Conservation (phyloP, 2,797 vertebrate species). For the Forpus xanthops region DNA sequence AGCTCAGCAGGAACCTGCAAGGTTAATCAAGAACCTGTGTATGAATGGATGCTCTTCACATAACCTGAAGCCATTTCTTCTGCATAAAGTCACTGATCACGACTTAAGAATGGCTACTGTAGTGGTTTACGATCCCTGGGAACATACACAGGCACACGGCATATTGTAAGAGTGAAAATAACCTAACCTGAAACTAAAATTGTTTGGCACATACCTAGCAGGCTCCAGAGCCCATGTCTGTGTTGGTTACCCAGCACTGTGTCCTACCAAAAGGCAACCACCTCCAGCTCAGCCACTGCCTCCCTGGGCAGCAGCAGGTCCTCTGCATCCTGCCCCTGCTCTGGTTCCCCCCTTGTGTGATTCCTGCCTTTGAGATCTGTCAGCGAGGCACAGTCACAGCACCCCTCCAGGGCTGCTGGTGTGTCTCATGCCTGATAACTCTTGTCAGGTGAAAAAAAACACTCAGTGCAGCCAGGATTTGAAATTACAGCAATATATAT, state of each 20-base stretch:
- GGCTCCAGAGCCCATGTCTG: background rate
- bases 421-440: background rate
- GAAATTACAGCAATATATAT: background rate
- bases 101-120: conserved; percentile 3
- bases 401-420: background rate
- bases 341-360: background rate
- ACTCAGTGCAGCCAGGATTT: background rate
- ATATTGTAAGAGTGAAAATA: background rate
- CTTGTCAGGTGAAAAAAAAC: background rate
- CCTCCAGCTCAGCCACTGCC: background rate
- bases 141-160: background rate
- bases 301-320: background rate
- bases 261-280: background rate
- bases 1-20: conserved; percentile 52
- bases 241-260: accelerated
- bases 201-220: background rate
- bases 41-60: conserved; percentile 50
- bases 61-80: conserved; percentile 65
- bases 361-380: background rate
- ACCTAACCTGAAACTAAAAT: background rate
- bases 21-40: conserved; percentile 66
- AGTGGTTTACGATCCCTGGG: conserved; percentile 1
- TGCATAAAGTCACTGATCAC: background rate
- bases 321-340: accelerated
- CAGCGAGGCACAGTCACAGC: accelerated